Conservation (phyloP, 2,888 invertebrate genomes). For the Perithous albicinctus region DNA sequence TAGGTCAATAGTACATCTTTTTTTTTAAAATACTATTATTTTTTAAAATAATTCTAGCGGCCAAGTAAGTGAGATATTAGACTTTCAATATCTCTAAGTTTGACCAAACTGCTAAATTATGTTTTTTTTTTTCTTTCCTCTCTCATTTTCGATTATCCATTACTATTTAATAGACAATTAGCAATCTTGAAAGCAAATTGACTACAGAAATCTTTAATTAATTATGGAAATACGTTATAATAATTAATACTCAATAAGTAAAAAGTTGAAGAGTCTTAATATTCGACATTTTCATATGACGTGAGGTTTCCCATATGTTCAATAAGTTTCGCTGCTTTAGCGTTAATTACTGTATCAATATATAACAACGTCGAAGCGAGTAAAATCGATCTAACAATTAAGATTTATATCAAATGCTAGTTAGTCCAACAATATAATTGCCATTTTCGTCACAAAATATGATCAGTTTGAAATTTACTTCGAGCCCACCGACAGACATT, state of each 20-base stretch:
- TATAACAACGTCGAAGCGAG: background rate
- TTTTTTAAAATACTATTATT: too few species aligned
- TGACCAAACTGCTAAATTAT: too few species aligned
- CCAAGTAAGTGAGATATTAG: too few species aligned
- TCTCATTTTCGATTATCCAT: too few species aligned
- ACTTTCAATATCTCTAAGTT: too few species aligned
- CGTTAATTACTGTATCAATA: conserved; percentile 17
- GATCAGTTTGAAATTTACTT: background rate
- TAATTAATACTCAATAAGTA: background rate
- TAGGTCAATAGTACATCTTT: too few species aligned
- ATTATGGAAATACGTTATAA: background rate
- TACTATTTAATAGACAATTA: too few species aligned
- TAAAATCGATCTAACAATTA: conserved; percentile 4
- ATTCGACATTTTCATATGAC: background rate
- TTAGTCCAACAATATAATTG: conserved; percentile 5
- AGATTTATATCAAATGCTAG: conserved; percentile 3
- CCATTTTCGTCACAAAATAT: background rate
- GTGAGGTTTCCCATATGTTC: background rate
- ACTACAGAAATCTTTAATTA: too few species aligned
- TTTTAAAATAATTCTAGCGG: too few species aligned
- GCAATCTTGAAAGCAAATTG: too few species aligned
- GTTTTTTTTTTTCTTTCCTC: too few species aligned
- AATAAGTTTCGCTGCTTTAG: background rate
- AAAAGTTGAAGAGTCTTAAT: background rate
- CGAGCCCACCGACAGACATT: background rate